Conservation (phyloP, 1,140 invertebrate species). For the Neodiprion fabricii region DNA sequence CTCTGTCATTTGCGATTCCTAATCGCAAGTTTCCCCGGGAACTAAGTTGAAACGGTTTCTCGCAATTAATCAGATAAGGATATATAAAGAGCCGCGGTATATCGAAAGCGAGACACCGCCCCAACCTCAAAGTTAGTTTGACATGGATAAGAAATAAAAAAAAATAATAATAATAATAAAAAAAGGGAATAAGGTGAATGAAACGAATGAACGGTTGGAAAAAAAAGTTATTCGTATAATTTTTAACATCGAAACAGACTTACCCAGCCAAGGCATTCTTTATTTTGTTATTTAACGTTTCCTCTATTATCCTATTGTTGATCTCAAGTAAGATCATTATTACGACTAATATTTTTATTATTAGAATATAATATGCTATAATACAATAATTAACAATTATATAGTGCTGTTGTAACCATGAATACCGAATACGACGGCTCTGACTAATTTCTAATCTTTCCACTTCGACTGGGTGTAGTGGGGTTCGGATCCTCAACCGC, state of each 20-base stretch:
- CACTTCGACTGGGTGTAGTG: constrained; percentile 14
- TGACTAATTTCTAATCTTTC: constrained; percentile 25
- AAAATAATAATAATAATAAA: constrained; percentile 5
- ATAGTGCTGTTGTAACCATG: constrained; percentile 41
- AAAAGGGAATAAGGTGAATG: constrained; percentile 21
- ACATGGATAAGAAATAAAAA: constrained; percentile 10
- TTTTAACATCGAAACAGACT: constrained; percentile 61
- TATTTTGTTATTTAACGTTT: constrained; percentile 93
- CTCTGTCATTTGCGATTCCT: background rate
- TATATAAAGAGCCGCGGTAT: background rate
- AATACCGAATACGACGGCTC: constrained; percentile 31
- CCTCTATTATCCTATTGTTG: constrained; percentile 97
- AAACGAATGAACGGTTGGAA: constrained; percentile 17
- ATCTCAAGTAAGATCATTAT: constrained; percentile 99
- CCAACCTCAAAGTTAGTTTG: constrained; percentile 21
- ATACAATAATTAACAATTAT: constrained; percentile 50
- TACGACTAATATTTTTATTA: constrained; percentile 42
- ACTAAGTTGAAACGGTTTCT: background rate
- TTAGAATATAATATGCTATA: constrained; percentile 40
- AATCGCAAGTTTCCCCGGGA: background rate
- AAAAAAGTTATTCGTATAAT: constrained; percentile 23
- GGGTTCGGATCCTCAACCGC: background rate
- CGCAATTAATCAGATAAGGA: background rate
- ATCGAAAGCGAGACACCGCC: constrained; percentile 35
- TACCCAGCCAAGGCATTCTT: constrained; percentile 94